Evolutionary conservation across 2,888 invertebrate genomes (phyloP).

Genomic region (Lepeophtheirus nordmannii): DNA sequence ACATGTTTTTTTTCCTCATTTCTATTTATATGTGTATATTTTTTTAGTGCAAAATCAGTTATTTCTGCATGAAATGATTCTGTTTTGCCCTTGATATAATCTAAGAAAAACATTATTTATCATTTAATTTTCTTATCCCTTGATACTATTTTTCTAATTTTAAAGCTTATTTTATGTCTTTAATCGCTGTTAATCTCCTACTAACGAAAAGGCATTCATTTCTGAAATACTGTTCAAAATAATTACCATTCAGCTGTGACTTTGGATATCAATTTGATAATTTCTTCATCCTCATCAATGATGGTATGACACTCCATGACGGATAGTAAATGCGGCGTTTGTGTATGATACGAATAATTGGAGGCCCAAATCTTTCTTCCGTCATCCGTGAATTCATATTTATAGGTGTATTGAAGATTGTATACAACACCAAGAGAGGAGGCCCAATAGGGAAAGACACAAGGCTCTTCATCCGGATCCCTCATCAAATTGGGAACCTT

Average conservation of each 20-base stretch:
- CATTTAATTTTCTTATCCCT: too few species aligned
- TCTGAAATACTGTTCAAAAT: neutral
- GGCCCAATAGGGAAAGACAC: conserved; percentile 17
- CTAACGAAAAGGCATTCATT: too few species aligned
- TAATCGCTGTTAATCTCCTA: too few species aligned
- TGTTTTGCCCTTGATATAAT: too few species aligned
- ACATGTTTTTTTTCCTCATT: too few species aligned
- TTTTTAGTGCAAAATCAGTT: too few species aligned
- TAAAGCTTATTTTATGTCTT: too few species aligned
- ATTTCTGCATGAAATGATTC: too few species aligned
- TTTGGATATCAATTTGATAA: neutral
- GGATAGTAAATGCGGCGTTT: conserved; percentile 1
- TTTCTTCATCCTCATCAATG: conserved; percentile 3
- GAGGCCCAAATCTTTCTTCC: neutral
- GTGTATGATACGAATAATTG: conserved; percentile 12
- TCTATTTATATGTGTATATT: too few species aligned
- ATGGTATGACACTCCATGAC: neutral
- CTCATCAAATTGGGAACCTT: conserved; percentile 3
- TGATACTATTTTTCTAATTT: too few species aligned
- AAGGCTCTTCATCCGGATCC: neutral
- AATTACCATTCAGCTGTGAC: conserved; percentile 1
- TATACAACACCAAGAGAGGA: neutral
- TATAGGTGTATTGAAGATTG: conserved; percentile 4
- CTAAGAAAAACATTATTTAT: too few species aligned
- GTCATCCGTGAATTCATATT: conserved; percentile 16